Evolutionary conservation across 2,797 vertebrate genomes (phyloP), one percentile per base, ranked within the genome.

Genomic region (Numenius phaeopus): DNA sequence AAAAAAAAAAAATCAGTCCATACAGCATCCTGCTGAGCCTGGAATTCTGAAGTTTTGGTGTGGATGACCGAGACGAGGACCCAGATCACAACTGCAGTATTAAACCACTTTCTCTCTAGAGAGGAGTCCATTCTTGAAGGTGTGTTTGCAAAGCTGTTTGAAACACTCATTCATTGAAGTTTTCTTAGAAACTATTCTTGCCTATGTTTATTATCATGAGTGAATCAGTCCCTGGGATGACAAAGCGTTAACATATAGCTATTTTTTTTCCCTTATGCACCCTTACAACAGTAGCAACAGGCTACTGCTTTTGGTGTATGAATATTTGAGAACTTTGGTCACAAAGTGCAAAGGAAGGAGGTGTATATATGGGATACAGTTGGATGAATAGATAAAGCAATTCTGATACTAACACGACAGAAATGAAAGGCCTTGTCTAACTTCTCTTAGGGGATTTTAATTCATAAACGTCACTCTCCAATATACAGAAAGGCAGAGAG

Each of bases 351-450:
- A 58, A 27, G n/a, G 34, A 69, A 69, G 23, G 54, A 67, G 27
- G 7, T 44, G 32, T 15, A 11, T 11, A 5, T 10, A 14, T 0
- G 3, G 32, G 49, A 8, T 14, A 6, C 11, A 29, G 24, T 2
- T 24, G 4, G 26, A 29, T 17, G 27, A 20, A 17, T 11, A 58
- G 34, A 40, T 18, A 32, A 32, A 49, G 34, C 19, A 54, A 27
- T 32, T 37, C 50, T 17, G 46, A 30, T 20, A 12, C 39, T 40
- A 17, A 8, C 39, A 17, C 3, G 5, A 37, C 65, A 72, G 75
- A 37, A 61, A 52, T 29, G 9, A 55, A 62, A 52, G 10, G 27
- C 5, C 5, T 55, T 34, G 5, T 14, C 42, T 73, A 29, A 11
- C 5, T 34, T 62, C 42, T 50, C 4, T 5, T 40, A n/a, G 49